A percentile compares a stretch with the other conserved stretches of the same genome.
These are phyloP conservation scores for Psilopogon haemacephalus DNA, from an alignment of 2,113 vertebrate species.

Conservation along the genomic window DNA sequence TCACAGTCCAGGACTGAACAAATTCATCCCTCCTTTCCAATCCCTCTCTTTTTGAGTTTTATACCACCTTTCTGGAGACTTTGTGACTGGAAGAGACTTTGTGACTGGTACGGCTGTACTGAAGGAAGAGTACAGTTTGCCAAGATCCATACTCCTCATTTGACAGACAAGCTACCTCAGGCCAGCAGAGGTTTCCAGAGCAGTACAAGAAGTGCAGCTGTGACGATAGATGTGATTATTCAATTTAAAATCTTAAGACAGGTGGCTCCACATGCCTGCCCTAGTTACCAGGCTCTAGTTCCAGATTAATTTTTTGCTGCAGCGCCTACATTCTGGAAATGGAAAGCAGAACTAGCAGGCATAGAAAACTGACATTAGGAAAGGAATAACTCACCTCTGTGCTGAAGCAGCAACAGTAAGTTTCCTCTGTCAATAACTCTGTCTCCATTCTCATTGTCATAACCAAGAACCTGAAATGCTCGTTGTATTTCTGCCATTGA, in stretches of 20 bases:
- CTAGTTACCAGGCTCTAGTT: neutral
- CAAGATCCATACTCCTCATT: neutral
- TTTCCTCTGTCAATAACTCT: constrained; percentile 77
- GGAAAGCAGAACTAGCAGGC: neutral
- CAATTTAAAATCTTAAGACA: neutral
- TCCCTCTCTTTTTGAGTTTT: neutral
- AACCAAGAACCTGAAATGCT: constrained; percentile 82
- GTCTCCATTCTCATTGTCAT: constrained; percentile 56
- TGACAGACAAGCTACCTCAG: neutral
- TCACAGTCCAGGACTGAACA: neutral
- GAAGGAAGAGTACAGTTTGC: neutral
- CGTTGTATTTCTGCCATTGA: constrained; percentile 68
- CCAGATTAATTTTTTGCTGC: constrained; percentile 8
- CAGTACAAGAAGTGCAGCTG: neutral
- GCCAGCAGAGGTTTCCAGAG: constrained; percentile 7
- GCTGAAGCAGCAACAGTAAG: constrained; percentile 82
- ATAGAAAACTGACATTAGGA: constrained; percentile 5
- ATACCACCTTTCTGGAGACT: neutral
- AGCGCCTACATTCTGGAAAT: neutral
- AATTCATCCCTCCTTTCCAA: neutral
- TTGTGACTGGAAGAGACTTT: neutral
- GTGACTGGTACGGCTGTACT: neutral
- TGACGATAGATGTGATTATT: constrained; percentile 12
- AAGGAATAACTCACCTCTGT: constrained; percentile 76
- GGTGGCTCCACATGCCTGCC: neutral